Base-by-base conservation (phyloP, 2,797 vertebrate species). In the Crax fasciolata region DNA sequence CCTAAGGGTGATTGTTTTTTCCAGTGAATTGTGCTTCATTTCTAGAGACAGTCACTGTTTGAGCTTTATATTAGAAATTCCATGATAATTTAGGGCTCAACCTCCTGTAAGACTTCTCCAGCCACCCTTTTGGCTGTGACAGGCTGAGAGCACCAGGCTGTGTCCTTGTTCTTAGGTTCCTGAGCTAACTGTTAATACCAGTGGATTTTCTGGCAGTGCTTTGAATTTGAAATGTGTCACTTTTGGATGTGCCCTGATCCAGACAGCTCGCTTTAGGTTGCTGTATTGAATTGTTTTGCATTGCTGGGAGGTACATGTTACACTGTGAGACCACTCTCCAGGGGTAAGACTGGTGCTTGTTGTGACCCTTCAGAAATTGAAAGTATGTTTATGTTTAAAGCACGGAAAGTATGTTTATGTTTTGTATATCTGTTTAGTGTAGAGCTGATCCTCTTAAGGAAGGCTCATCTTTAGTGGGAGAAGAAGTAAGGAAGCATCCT, bases 271-370 rank as follows among this genome's bases (percentile, higher is more conserved):
- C 46, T 78, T 44, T 5, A n/a, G 41, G 28, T 9, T 30, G 48
- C 30, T 25, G 18, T 9, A 1, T 3, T 24, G 41, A 43, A 17
- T 70, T 21, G n/a, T 28, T 63, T 28, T 43, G 62, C 18, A 0
- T 38, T 43, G 52, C 72, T 59, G 46, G 46, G 52, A 7, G 63
- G 39, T 24, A 17, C 35, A 6, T 1, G 0, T 11, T 12, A 11
- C 3, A 17, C 2, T 0, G n/a, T 43, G 35, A 58, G 70, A 46
- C 6, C 17, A 8, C 24, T n/a, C 28, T 67, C 14, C 8, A 3
- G 41, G 8, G 20, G 3, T 52, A 10, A 52, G 83, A n/a, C 28
- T 17, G 6, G 15, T 7, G 19, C 18, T 2, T 28, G 8, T 25
- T 46, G 20, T 46, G 62, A 62, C 25, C 23, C 41, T 80, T 79